Evolutionary conservation across 2,113 vertebrate genomes (phyloP), one percentile per base, ranked within the genome.

Genomic region (Psephotus haematonotus): DNA sequence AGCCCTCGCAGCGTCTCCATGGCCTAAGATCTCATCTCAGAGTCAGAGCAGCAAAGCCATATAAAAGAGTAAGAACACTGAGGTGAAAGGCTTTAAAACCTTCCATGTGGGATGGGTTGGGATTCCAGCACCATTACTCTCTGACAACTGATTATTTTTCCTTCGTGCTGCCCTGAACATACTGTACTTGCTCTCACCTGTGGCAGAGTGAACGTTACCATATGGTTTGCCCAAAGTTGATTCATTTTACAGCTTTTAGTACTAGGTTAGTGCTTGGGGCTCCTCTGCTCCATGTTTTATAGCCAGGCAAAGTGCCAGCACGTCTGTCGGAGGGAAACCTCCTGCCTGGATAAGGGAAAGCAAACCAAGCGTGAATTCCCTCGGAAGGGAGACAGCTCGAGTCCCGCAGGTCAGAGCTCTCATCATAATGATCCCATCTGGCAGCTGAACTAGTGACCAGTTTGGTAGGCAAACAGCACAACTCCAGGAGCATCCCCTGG

Each of bases 181-280:
- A 7, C 70, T 82, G 57, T 82, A 28, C 86, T 93, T 95, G 79
- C 67, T 88, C 71, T 95, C 86, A 95, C 88, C 96, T 95, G 82
- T 68, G 86, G 67, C 1, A 0, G 25, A 37, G 39, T 85, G 88
- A 95, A 79, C 4, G 71, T 86, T 88, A 55, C 91, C 91, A 77
- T 92, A 93, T 92, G 93, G 88, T 90, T 95, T 88, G 60, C 80
- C 72, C 82, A 18, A 80, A 92, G 52, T 6, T 72, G 79, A 31
- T 14, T 65, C 76, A 52, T 57, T 84, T 86, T 83, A 37, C 69
- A 3, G 1, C 77, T 78, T 77, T 29, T 53, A 59, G 77, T 9
- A 18, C 77, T 67, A n/a, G 65, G 47, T 95, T n/a, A 25, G 64
- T 19, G 7, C 89, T 59, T 65, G 47, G 57, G 53, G 57, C 82